Percentiles rank a stretch among this genome's conserved stretches.
These are phyloP conservation scores for Vanacampus margaritifer DNA, from an alignment of 2,113 vertebrate genomes.

Conservation along the genomic window DNA sequence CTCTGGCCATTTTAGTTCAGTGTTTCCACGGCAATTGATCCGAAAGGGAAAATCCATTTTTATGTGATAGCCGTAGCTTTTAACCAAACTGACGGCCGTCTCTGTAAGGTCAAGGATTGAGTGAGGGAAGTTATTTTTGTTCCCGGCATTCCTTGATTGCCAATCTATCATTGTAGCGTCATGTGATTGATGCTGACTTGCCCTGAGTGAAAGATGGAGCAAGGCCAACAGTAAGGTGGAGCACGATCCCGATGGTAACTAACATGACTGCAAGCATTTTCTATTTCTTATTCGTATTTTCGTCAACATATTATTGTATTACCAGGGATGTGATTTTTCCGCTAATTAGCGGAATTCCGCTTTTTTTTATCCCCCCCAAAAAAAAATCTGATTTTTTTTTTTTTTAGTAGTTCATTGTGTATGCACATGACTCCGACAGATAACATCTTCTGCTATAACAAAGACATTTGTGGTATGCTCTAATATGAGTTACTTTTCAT, in stretches of 20 bases:
- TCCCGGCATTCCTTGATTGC: conserved; percentile 59
- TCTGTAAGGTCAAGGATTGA: conserved; percentile 67
- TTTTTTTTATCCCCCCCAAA: no score
- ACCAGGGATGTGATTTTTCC: no score
- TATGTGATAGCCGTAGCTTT: conserved; percentile 59
- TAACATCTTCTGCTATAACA: no score
- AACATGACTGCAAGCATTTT: background rate
- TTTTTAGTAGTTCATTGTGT: no score
- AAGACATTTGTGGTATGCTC: no score
- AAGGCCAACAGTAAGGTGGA: conserved; percentile 15
- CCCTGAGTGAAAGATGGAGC: conserved; percentile 51
- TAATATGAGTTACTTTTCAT: no score
- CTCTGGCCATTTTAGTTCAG: conserved; percentile 48
- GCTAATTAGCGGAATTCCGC: no score
- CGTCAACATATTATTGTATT: background rate
- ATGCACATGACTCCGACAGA: no score
- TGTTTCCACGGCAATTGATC: conserved; percentile 58
- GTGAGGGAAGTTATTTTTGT: conserved; percentile 59
- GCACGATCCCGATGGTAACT: background rate
- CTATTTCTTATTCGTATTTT: background rate
- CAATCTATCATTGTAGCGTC: conserved; percentile 52
- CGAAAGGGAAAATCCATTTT: conserved; percentile 59
- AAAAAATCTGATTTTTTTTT: no score
- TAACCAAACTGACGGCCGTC: conserved; percentile 57
- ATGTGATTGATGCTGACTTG: conserved; percentile 57